A percentile compares a stretch with the other conserved stretches of the same genome.
Conservation (phyloP, 2,113 vertebrate genomes). For the Nannospalax galili region DNA sequence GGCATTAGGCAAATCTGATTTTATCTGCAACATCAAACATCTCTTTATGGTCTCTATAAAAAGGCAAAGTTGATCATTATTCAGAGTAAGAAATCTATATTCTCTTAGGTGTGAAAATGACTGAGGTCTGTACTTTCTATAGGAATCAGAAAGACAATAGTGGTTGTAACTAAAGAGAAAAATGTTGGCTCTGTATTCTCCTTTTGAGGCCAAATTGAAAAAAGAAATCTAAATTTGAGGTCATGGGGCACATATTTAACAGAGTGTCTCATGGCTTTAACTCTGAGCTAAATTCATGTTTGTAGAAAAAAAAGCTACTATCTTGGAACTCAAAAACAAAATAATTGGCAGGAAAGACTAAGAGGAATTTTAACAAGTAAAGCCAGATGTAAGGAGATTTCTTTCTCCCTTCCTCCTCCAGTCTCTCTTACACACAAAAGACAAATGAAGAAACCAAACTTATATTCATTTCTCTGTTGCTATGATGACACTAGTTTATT, state of each 20-base stretch:
- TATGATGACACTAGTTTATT: slow-evolving; percentile 62
- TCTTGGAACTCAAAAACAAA: slow-evolving; percentile 54
- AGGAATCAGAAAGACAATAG: slow-evolving; percentile 39
- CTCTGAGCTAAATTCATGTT: slow-evolving; percentile 65
- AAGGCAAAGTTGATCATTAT: slow-evolving; percentile 35
- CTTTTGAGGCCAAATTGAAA: slow-evolving; percentile 61
- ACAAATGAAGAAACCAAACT: slow-evolving; percentile 37
- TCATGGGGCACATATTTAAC: slow-evolving; percentile 49
- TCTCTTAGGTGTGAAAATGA: slow-evolving; percentile 30
- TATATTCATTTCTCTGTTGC: slow-evolving; percentile 38
- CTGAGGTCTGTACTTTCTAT: background rate
- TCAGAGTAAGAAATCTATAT: background rate
- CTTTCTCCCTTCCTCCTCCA: background rate
- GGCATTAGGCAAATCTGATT: slow-evolving; percentile 41
- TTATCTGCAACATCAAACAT: slow-evolving; percentile 20
- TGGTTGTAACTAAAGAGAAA: slow-evolving; percentile 42
- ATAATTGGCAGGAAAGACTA: slow-evolving; percentile 45
- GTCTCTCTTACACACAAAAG: background rate
- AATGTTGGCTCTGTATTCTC: slow-evolving; percentile 35
- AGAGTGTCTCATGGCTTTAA: slow-evolving; percentile 49
- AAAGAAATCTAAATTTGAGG: slow-evolving; percentile 61
- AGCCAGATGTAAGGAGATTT: slow-evolving; percentile 28
- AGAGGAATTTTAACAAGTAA: slow-evolving; percentile 48
- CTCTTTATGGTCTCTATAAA: background rate
- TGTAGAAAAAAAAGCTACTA: slow-evolving; percentile 34